Evolutionary conservation across 2,888 invertebrate genomes (phyloP).

Genomic region (Portevinia maculata): DNA sequence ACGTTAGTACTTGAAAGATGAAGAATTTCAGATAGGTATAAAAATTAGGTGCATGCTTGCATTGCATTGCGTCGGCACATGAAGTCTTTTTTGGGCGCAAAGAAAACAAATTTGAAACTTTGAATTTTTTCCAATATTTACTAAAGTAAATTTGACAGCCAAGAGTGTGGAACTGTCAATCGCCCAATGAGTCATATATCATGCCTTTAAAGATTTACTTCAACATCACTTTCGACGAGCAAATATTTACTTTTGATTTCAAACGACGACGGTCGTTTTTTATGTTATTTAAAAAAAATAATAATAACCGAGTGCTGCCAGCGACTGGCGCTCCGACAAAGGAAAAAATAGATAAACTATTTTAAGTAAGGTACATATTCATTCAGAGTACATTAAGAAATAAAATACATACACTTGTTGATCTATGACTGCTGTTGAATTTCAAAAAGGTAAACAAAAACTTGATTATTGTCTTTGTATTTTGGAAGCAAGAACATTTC

Average conservation of each 20-base stretch:
- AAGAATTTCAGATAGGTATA: slow-evolving; percentile 53
- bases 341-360: slow-evolving; percentile 40
- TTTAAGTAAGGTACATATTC: slow-evolving; percentile 17
- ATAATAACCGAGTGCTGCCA: too few relatives aligned
- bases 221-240: slow-evolving; percentile 60
- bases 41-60: slow-evolving; percentile 1
- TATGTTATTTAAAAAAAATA: too few relatives aligned
- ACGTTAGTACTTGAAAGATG: slow-evolving; percentile 65
- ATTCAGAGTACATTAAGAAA: too few relatives aligned
- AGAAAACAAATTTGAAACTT: slow-evolving; percentile 60
- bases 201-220: slow-evolving; percentile 65
- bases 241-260: slow-evolving; percentile 69
- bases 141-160: slow-evolving; percentile 79
- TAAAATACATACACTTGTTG: slow-evolving; percentile 2
- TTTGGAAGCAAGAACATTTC: slow-evolving; percentile 42
- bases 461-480: slow-evolving; percentile 68
- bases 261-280: slow-evolving; percentile 23
- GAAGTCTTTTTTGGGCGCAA: slow-evolving; percentile 42
- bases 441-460: slow-evolving; percentile 55
- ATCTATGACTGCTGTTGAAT: slow-evolving; percentile 50
- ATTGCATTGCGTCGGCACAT: slow-evolving; percentile 28
- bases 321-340: slow-evolving; percentile 67
- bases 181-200: slow-evolving; percentile 75
- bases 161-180: slow-evolving; percentile 82
- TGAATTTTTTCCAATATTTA: slow-evolving; percentile 60